Conservation (phyloP, 2,888 invertebrate genomes). For the Alviniconcha strummeri region DNA sequence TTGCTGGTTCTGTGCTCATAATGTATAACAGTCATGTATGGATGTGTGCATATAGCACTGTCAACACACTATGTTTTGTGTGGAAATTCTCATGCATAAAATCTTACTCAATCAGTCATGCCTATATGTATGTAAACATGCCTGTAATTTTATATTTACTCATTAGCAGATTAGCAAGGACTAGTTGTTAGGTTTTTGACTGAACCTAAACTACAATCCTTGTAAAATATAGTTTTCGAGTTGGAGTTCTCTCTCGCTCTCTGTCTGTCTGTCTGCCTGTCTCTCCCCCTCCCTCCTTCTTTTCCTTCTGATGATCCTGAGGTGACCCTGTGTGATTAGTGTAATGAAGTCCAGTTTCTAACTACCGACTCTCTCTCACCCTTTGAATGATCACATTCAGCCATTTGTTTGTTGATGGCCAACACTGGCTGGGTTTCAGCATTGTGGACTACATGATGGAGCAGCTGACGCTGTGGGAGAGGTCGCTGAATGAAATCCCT, state of each 20-base stretch:
- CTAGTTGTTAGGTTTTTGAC: no score
- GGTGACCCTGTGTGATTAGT: background rate
- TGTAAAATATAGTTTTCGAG: no score
- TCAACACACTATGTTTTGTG: no score
- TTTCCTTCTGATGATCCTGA: background rate
- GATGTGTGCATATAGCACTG: no score
- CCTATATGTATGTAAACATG: no score
- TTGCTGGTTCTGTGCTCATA: no score
- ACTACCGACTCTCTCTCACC: background rate
- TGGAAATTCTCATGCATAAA: no score
- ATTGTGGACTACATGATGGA: slow-evolving; percentile 61
- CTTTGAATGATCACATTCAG: background rate
- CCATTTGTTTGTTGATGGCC: background rate
- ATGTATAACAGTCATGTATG: no score
- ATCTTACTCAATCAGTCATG: no score
- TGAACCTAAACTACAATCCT: no score
- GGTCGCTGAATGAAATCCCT: slow-evolving; percentile 51
- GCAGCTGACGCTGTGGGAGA: slow-evolving; percentile 58
- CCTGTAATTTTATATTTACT: no score
- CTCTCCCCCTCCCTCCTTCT: background rate
- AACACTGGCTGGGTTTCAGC: slow-evolving; percentile 42
- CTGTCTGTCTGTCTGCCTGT: background rate
- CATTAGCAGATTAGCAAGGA: no score
- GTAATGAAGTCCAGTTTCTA: background rate
- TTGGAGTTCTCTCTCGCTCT: background rate